Evolutionary conservation across 2,888 invertebrate species (phyloP), one percentile per base, ranked within the genome.

Genomic region (Cantharis rufa): DNA sequence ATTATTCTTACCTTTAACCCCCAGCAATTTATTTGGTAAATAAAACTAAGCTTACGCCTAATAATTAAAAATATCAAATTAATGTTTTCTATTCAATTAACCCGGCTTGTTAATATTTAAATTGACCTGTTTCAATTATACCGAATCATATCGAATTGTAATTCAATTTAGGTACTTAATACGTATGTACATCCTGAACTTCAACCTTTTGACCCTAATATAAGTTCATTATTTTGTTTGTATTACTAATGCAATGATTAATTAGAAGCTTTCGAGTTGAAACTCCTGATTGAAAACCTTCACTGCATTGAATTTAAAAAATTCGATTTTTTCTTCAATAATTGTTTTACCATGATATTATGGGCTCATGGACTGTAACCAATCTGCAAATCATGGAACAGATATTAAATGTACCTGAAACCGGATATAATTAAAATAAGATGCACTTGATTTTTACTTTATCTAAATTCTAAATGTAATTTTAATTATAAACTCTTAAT

Each of bases 391-490:
- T 66, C 64, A 24, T 66, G 64, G 13, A 21, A 66, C 16, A 66
- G 21, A 66, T 66, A 66, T 18, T 18, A 18, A 66, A 24, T 66
- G 64, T 66, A 66, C 64, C 64, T 16, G 64, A 66, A 66, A 66
- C 64, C 64, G 64, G 64, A 66, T 21, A 66, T 66, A 66, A 66
- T 66, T 66, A 24, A 21, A 48, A 48, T 48, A 48, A 48, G 15
- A 66, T 66, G n/a, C 16, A 21, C 48, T 48, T 66, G n/a, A 66
- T 16, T n/a, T 21, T 66, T 18, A 21, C 7, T 66, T 66, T 66
- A 15, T 15, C 64, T 21, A 66, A 72, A 66, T 72, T 10, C 64
- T n/a, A 66, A 72, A 66, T 72, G 66, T 27, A 10, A 69, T 21
- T n/a, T n/a, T 21, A 66, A 66, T 21, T 66, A 48, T 66, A 9